Percentiles rank a stretch among this genome's conserved stretches.
Conservation (phyloP, 2,888 invertebrate genomes). For the Trisateles emortualis region DNA sequence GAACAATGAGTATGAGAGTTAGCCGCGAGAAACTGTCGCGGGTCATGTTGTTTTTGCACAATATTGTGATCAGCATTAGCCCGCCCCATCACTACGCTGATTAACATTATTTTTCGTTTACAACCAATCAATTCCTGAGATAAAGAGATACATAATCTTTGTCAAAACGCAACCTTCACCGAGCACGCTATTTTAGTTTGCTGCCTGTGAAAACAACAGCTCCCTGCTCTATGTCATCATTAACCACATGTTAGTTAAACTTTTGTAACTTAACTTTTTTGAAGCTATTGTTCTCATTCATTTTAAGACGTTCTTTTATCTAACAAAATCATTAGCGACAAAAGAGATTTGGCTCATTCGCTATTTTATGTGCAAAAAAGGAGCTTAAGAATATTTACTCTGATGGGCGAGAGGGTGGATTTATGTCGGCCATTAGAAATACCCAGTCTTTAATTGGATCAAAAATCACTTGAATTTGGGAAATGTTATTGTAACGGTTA, state of each 20-base stretch:
- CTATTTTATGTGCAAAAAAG: conserved; percentile 29
- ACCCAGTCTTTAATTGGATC: conserved; percentile 49
- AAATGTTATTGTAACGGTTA: conserved; percentile 50
- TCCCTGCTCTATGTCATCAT: neutral
- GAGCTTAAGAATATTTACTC: conserved; percentile 25
- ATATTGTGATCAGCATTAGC: conserved; percentile 48
- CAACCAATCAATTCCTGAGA: conserved; percentile 7
- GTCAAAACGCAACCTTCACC: neutral
- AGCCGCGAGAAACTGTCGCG: conserved; percentile 69
- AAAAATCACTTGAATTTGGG: conserved; percentile 42
- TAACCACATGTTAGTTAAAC: conserved; percentile 3
- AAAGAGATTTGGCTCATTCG: conserved; percentile 24
- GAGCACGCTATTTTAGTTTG: neutral
- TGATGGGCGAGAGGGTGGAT: conserved; percentile 22
- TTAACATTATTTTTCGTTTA: conserved; percentile 38
- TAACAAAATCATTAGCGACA: conserved; percentile 14
- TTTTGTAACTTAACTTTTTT: neutral
- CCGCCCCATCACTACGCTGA: conserved; percentile 35
- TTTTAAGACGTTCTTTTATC: conserved; percentile 2
- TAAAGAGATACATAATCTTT: neutral
- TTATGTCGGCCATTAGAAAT: conserved; percentile 36
- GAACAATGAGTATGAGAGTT: conserved; percentile 79
- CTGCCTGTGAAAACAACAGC: conserved; percentile 6
- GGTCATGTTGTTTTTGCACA: conserved; percentile 64
- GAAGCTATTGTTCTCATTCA: conserved; percentile 1